Evolutionary conservation across 1,140 invertebrate species (phyloP), one percentile per base, ranked within the genome.

Genomic region (Saxidomus purpurata): DNA sequence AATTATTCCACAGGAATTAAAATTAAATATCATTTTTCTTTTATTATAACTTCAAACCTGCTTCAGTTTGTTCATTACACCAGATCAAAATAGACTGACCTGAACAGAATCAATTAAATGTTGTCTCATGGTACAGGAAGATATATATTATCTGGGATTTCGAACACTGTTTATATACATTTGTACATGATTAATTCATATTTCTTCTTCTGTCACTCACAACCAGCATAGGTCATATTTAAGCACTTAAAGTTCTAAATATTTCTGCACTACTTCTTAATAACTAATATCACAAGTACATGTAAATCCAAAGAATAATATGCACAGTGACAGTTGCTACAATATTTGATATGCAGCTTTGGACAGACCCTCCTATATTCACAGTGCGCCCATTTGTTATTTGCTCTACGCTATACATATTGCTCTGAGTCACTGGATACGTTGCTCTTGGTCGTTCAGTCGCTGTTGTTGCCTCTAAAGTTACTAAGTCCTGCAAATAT

Each of bases 401-500:
- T 15, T 55, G 6, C 11, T 79, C 47, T 52, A 52, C 43, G 34
- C 25, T 38, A 34, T 79, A 79, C 31, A 79, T 55, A 55, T 52
- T 79, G 25, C 76, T 25, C 55, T 79, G n/a, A 9, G 76, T 79
- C 4, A 34, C 36, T 11, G 76, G n/a, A 52, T 49, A 52, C 1
- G 76, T 34, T 28, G 43, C 43, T 22, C 76, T 79, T 11, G 82
- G 82, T 69, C 82, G 47, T 38, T 63, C 36, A 43, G 22, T 43
- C 31, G 79, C 36, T 40, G 87, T 83, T 55, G 87, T 89, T 13
- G 67, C 63, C 38, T 89, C 79, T 13, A 61, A 3, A 4, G 15
- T 89, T 4, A 63, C 77, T 59, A 89, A 59, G 25, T 83, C 87
- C 43, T 83, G 61, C 47, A 80, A 55, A 55, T 88, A 88, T n/a